A percentile compares a stretch with the other conserved stretches of the same genome.
phyloP scores from a whole-genome alignment of 2,888 invertebrate genomes.

The Heliconius charithonia region DNA sequence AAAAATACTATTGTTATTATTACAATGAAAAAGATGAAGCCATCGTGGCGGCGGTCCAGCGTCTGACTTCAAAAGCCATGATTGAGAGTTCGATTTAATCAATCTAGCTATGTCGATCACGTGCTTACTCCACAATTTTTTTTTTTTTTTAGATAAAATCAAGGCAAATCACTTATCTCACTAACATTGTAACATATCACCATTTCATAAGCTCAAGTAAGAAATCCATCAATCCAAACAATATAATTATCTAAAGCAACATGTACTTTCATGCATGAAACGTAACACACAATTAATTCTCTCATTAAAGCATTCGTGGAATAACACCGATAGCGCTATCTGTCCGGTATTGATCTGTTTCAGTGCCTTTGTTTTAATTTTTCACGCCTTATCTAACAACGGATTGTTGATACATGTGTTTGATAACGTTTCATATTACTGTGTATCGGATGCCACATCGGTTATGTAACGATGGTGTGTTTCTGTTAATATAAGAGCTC shows the following conservation, averaged over 20 bases:
- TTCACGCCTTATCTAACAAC: constrained; percentile 37
- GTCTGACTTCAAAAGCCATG: too few species aligned
- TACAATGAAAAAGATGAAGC: too few species aligned
- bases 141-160: too few species aligned
- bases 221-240: not conserved
- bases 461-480: not conserved
- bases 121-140: not conserved
- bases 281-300: constrained; percentile 7
- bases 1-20: too few species aligned
- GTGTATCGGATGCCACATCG: constrained; percentile 12
- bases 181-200: not conserved
- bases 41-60: too few species aligned
- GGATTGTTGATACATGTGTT: constrained; percentile 30
- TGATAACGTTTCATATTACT: constrained; percentile 31
- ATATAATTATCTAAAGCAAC: not conserved
- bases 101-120: too few species aligned
- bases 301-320: constrained; percentile 32
- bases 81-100: too few species aligned
- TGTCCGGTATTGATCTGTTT: constrained; percentile 38
- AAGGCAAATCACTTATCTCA: not conserved
- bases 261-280: not conserved
- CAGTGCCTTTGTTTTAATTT: constrained; percentile 39
- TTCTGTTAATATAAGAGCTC: not conserved
- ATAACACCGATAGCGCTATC: constrained; percentile 45
- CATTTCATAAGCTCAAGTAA: constrained; percentile 1